Conservation (phyloP, 2,888 invertebrate species). For the Xiphydria camelus region DNA sequence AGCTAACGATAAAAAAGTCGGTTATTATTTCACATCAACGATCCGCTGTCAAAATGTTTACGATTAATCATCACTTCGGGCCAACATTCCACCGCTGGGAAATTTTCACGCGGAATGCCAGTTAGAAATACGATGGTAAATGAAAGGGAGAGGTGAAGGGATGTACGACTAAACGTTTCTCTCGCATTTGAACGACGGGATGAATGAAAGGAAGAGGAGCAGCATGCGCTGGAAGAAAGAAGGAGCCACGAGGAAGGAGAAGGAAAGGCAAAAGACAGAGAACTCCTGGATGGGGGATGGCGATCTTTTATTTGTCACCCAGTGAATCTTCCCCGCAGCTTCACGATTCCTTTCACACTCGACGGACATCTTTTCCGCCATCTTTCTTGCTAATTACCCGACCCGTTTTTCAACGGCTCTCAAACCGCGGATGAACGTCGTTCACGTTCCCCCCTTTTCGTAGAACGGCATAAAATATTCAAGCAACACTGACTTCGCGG, state of each 20-base stretch:
- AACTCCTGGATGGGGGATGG: slow-evolving; percentile 14
- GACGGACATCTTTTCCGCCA: slow-evolving; percentile 37
- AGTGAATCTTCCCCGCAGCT: slow-evolving; percentile 24
- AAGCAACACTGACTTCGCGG: slow-evolving; percentile 31
- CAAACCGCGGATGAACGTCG: slow-evolving; percentile 19
- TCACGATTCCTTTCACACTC: slow-evolving; percentile 40
- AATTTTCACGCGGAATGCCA: too few relatives aligned
- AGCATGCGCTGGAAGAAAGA: neutral
- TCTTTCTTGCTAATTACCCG: slow-evolving; percentile 46
- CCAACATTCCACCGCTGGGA: too few relatives aligned
- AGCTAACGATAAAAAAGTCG: too few relatives aligned
- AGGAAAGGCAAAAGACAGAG: neutral
- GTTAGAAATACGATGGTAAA: too few relatives aligned
- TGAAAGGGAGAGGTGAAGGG: too few relatives aligned
- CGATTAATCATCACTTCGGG: too few relatives aligned
- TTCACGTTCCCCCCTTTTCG: slow-evolving; percentile 25
- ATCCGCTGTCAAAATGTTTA: too few relatives aligned
- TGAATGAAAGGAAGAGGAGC: slow-evolving; percentile 8
- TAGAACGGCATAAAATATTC: slow-evolving; percentile 46
- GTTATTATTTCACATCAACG: too few relatives aligned
- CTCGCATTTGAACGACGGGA: too few relatives aligned
- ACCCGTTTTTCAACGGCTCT: slow-evolving; percentile 34
- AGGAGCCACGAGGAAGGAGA: neutral
- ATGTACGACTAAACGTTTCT: too few relatives aligned
- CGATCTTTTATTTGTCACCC: slow-evolving; percentile 36